Conservation (phyloP, 2,113 vertebrate species). For the Aythya baeri region DNA sequence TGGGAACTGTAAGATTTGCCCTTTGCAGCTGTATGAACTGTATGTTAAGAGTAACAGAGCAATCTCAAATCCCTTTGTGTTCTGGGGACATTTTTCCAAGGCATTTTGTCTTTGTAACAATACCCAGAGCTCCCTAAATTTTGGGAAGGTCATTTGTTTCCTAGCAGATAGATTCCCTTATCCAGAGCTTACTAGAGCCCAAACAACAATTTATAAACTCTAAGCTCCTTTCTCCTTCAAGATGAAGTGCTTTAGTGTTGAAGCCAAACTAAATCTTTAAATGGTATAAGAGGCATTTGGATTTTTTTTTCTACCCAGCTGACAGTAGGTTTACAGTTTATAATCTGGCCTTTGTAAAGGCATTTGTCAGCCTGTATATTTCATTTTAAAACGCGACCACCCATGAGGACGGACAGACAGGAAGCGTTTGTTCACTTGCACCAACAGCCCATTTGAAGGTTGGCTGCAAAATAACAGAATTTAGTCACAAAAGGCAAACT, state of each 20-base stretch:
- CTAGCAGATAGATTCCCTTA: conserved; percentile 68
- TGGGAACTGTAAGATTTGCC: conserved; percentile 13
- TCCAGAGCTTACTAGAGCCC: conserved; percentile 66
- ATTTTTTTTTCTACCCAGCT: conserved; percentile 80
- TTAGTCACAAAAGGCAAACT: conserved; percentile 76
- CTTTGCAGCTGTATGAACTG: conserved; percentile 50
- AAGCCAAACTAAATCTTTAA: conserved; percentile 76
- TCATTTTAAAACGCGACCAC: conserved; percentile 89
- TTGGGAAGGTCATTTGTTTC: conserved; percentile 71
- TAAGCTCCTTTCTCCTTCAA: conserved; percentile 54
- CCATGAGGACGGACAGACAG: conserved; percentile 85
- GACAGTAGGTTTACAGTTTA: conserved; percentile 93
- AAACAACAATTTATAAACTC: conserved; percentile 70
- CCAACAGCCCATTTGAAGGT: conserved; percentile 74
- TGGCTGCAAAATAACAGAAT: conserved; percentile 81
- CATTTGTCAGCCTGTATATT: conserved; percentile 93
- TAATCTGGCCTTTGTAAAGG: conserved; percentile 90
- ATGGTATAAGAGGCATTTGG: conserved; percentile 78
- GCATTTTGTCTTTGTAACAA: conserved; percentile 60
- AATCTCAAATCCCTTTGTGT: conserved; percentile 38
- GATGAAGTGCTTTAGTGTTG: conserved; percentile 67
- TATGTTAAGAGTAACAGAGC: conserved; percentile 24
- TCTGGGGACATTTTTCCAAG: conserved; percentile 53
- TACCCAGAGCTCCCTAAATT: conserved; percentile 66
- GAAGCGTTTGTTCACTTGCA: conserved; percentile 80